Conservation (phyloP, 1,140 invertebrate species). For the Nixonia krombeini region DNA sequence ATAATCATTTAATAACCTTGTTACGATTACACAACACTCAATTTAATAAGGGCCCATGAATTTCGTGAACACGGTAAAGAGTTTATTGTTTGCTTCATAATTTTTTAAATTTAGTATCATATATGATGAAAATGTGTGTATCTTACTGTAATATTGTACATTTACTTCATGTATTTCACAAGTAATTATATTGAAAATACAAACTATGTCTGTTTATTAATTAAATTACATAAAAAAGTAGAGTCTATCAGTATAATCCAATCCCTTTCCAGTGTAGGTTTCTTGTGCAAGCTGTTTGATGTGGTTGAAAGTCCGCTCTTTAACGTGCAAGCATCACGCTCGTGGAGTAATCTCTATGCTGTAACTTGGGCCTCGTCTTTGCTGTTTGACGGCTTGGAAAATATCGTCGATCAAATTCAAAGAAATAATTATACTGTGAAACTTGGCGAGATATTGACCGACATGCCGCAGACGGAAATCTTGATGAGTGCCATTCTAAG, state of each 20-base stretch:
- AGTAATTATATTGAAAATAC: too few species aligned
- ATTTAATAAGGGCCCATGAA: too few species aligned
- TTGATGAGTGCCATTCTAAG: conserved; percentile 43
- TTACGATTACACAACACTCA: too few species aligned
- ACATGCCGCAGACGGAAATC: conserved; percentile 57
- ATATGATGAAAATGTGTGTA: too few species aligned
- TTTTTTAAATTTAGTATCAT: too few species aligned
- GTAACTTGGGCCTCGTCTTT: conserved; percentile 53
- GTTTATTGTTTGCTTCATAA: too few species aligned
- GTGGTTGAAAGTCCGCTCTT: conserved; percentile 60
- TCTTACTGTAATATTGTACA: too few species aligned
- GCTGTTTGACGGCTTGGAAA: conserved; percentile 56
- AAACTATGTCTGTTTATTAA: too few species aligned
- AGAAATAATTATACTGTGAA: conserved; percentile 38
- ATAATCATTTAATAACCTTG: too few species aligned
- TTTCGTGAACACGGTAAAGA: too few species aligned
- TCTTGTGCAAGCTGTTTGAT: conserved; percentile 58
- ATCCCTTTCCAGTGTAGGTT: conserved; percentile 63
- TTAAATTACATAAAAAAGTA: too few species aligned
- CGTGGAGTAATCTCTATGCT: conserved; percentile 51
- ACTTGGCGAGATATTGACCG: conserved; percentile 33
- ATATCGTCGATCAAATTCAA: conserved; percentile 54
- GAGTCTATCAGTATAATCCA: conserved; percentile 25
- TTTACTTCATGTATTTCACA: too few species aligned
- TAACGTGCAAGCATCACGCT: conserved; percentile 35